Evolutionary conservation across 1,140 invertebrate genomes (phyloP), one percentile per base, ranked within the genome.

Genomic region (Microplitis demolitor): DNA sequence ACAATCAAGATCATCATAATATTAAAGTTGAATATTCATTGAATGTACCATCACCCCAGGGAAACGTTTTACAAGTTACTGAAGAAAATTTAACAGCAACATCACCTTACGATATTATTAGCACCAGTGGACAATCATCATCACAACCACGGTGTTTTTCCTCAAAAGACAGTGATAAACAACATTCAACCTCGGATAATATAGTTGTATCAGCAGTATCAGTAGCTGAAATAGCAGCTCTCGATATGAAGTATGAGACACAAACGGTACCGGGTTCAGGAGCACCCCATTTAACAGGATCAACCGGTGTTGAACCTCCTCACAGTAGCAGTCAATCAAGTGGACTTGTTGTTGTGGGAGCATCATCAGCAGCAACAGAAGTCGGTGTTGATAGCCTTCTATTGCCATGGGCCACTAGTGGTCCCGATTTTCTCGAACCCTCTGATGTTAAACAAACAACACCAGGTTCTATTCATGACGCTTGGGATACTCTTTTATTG

Each of bases 331-430:
- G 83, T 64, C 85, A 87, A 45, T 80, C 82, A 0, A 77, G 78
- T 4, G 80, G 81, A 0, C 83, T 86, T 0, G 82, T 84, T 0
- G 83, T 86, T 0, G 82, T 84, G 0, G 83, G 85, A 4, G 84
- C 81, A 0, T 78, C 82, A 4, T 83, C 85, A 0, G 80, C 81
- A 0, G 77, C 79, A 4, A 85, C 87, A 35, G 85, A 85, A 0
- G 84, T 86, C 4, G 87, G 83, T 8, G 86, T 89, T 72, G 90
- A 90, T 74, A 88, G 88, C 72, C 77, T 91, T 63, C 82, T 91
- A 34, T 78, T 90, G 66, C 88, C 89, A 66, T 90, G 90, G 89
- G 87, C 87, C 4, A 86, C 88, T 39, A 83, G 88, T 14, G 88
- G 88, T 13, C 79, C 87, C 13, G 89, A 87, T 53, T 87, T 87